Evolutionary conservation across 2,888 invertebrate genomes (phyloP).

Genomic region (Linhomoeus sp.): DNA sequence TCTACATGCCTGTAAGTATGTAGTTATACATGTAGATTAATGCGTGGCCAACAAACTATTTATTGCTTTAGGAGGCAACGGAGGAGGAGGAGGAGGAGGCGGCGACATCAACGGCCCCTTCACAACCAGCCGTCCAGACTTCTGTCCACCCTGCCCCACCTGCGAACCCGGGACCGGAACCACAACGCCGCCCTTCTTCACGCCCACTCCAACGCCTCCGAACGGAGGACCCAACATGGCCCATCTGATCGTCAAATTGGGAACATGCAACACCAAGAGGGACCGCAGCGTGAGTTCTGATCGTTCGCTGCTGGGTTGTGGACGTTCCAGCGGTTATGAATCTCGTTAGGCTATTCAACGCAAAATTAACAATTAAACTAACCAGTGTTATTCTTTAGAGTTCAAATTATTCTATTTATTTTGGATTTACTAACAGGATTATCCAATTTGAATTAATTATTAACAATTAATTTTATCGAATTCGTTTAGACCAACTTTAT

Average conservation of each 20-base stretch:
- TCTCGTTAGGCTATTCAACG: too few species aligned
- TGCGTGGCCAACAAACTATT: too few species aligned
- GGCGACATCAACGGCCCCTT: too few species aligned
- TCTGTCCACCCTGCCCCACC: slow-evolving; percentile 1
- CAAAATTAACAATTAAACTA: too few species aligned
- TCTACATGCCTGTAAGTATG: too few species aligned
- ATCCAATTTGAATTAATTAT: too few species aligned
- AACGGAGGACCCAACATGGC: slow-evolving; percentile 8
- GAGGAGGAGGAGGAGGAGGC: too few species aligned
- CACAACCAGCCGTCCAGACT: neutral
- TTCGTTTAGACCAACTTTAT: neutral
- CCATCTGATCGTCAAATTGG: slow-evolving; percentile 16
- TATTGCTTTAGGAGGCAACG: too few species aligned
- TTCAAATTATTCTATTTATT: too few species aligned
- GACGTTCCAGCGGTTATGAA: neutral
- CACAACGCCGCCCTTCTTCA: neutral
- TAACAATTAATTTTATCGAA: neutral
- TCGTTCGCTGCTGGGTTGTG: neutral
- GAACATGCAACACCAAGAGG: slow-evolving; percentile 19
- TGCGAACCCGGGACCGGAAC: neutral
- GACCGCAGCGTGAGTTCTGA: slow-evolving; percentile 15
- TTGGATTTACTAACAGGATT: too few species aligned
- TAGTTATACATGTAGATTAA: too few species aligned
- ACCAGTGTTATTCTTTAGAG: too few species aligned
- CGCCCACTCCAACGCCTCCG: neutral